phyloP scores from a whole-genome alignment of 2,113 vertebrate species.

The Oreamnos americanus region DNA sequence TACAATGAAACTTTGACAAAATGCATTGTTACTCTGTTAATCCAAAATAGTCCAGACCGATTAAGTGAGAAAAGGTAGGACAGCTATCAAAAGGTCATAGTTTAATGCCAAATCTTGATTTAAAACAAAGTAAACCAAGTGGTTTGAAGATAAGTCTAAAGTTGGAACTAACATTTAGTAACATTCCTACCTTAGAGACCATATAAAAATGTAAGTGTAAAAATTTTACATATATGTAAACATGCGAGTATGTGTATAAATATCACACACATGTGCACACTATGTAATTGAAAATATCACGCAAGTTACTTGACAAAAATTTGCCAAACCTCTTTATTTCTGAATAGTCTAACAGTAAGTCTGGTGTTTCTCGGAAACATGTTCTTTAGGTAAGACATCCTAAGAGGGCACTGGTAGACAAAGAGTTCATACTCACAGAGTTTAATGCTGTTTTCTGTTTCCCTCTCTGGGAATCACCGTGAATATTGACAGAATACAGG shows the following conservation, averaged over 20 bases:
- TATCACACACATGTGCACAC: neutral
- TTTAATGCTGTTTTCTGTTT: no score
- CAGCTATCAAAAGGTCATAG: neutral
- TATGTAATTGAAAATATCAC: neutral
- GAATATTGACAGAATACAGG: neutral
- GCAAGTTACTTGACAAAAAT: neutral
- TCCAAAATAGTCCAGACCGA: neutral
- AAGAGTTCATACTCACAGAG: no score
- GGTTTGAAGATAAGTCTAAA: slow-evolving; percentile 1
- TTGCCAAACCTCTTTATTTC: neutral
- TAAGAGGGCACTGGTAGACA: neutral
- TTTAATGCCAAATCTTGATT: slow-evolving; percentile 3
- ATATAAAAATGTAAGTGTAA: neutral
- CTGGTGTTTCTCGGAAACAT: neutral
- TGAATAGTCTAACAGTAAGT: neutral
- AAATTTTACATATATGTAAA: neutral
- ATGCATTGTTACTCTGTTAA: neutral
- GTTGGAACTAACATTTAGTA: neutral
- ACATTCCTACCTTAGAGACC: neutral
- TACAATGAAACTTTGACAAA: neutral
- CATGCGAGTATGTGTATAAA: neutral
- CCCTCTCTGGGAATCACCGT: no score
- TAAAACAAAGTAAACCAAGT: slow-evolving; percentile 9
- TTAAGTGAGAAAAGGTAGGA: neutral
- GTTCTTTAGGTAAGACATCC: neutral